A percentile compares a stretch with the other conserved stretches of the same genome.
phyloP scores from a whole-genome alignment of 2,797 vertebrate species.

The Lutjanus argentimaculatus region DNA sequence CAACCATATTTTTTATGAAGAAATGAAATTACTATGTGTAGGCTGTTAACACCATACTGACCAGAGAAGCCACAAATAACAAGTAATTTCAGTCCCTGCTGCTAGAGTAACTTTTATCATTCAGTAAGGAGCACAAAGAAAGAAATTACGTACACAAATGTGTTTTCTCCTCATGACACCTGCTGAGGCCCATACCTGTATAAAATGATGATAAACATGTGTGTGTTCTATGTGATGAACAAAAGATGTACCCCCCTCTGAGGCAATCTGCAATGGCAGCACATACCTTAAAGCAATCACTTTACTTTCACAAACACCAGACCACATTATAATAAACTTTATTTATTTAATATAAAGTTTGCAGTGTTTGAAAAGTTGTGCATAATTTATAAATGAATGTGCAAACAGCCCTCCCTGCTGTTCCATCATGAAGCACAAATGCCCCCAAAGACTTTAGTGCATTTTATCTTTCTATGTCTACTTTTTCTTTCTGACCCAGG shows the following conservation, averaged over 20 bases:
- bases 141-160: not conserved
- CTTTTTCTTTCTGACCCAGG: no score
- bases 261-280: not conserved
- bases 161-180: not conserved
- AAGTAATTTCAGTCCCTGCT: not conserved
- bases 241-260: not conserved
- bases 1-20: not conserved
- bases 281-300: not conserved
- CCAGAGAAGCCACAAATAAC: not conserved
- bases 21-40: not conserved
- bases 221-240: not conserved
- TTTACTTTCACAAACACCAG: not conserved
- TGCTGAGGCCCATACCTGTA: not conserved
- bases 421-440: no score
- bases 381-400: not conserved
- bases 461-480: no score
- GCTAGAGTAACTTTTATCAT: not conserved
- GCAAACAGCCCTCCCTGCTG: no score
- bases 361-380: not conserved
- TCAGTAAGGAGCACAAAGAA: not conserved
- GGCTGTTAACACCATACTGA: not conserved
- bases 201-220: not conserved
- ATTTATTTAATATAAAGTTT: not conserved
- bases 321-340: not conserved
- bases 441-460: no score